Base-by-base conservation (phyloP, 53 echinoderm and acorn worm species). In the Holothuria leucospilota region DNA sequence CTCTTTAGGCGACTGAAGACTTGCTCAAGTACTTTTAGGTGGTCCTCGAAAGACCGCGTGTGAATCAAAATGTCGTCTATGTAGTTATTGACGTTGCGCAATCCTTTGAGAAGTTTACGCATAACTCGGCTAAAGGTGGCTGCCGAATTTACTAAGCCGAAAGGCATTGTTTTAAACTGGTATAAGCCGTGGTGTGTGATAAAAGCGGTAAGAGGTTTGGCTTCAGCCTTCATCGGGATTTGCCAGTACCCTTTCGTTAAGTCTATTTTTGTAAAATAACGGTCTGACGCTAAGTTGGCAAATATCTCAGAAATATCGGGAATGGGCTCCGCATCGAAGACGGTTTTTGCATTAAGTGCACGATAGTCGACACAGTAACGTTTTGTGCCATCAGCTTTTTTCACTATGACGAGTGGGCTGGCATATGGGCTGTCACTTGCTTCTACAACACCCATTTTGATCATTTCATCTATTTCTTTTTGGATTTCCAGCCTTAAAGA, bases 31-130 rank as follows among this genome's bases (percentile, higher is more conserved):
- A 18, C 59, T n/a, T 80, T 41, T 39, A 86, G 16, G 61, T 90
- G 86, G 41, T 82, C 63, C 42, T 90, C 86, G 69, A 85, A 90
- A n/a, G 86, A 53, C 29, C 12, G 20, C 13, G 91, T 87, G 65
- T 91, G 81, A 18, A 90, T 61, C 13, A 90, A 65, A 28, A 90
- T 86, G 38, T 90, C 90, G 29, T 90, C 90, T 2, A 90, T 90
- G 34, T 78, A 89, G 59, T 89, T 89, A 21, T 51, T 16, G 13
- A 85, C 85, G 21, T 85, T 75, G 3, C 73, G 13, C 27, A 89
- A 15, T 39, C 85, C 85, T 61, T 61, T 51, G 5, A 89, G 28
- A 38, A 86, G 66, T 27, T 18, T 75, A 62, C 89, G 60, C 83
- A 88, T 88, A 15, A 88, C 68, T 5, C 83, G 69, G n/a, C 88